Conservation (phyloP, 2,797 vertebrate species). For the Euphonia xanthogaster region DNA sequence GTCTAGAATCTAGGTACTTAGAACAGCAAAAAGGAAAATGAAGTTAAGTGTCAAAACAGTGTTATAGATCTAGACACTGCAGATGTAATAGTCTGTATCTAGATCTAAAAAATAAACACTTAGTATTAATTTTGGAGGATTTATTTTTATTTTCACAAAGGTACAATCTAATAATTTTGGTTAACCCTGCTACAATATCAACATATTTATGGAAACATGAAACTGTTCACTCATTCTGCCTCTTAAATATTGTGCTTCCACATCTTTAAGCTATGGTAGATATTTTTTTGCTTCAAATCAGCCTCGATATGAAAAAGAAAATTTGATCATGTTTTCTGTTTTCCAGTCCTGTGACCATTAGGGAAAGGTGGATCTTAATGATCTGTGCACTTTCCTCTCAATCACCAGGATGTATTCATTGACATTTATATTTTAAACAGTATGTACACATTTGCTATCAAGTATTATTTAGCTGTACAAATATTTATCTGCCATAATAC, state of each 20-base stretch:
- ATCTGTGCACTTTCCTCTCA: neutral
- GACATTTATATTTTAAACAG: conserved; percentile 12
- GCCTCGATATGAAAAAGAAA: neutral
- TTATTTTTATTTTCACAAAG: neutral
- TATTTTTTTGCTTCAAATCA: neutral
- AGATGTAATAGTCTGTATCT: neutral
- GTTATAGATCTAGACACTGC: neutral
- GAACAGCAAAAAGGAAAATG: neutral
- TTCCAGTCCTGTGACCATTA: neutral
- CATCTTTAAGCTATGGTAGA: neutral
- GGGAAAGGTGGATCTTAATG: neutral
- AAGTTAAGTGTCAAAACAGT: neutral
- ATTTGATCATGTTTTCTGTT: neutral
- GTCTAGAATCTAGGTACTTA: neutral
- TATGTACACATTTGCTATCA: neutral
- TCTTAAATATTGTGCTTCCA: neutral
- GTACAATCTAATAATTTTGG: neutral
- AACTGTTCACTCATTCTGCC: neutral
- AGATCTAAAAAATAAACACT: neutral
- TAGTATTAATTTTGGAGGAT: neutral
- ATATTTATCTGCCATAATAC: neutral
- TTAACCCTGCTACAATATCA: neutral
- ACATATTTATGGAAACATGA: neutral
- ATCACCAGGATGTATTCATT: neutral
- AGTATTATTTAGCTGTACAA: neutral